These are phyloP conservation scores for Andrena cerasifolii DNA, from an alignment of 1,140 invertebrate genomes.

Conservation along the genomic window DNA sequence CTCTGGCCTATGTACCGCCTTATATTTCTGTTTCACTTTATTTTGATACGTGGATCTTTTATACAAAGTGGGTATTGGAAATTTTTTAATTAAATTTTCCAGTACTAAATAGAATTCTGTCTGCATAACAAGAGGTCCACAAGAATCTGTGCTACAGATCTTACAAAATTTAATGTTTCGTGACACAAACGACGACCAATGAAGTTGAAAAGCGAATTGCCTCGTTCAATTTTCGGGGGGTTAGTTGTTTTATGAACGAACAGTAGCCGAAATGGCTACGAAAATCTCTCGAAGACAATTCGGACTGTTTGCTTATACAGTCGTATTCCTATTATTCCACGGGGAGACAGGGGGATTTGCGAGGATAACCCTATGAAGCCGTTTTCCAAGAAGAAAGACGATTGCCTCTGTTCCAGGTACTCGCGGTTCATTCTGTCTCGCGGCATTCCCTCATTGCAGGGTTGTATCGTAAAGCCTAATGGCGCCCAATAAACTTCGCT, in stretches of 20 bases:
- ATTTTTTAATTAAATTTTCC: too few relatives aligned
- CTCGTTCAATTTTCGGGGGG: not conserved
- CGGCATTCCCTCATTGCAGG: not conserved
- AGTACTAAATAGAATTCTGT: too few relatives aligned
- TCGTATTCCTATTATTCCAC: not conserved
- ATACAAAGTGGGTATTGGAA: too few relatives aligned
- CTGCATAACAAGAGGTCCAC: too few relatives aligned
- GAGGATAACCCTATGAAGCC: slow-evolving; percentile 3
- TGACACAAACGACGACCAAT: too few relatives aligned
- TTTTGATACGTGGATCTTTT: too few relatives aligned
- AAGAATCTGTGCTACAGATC: too few relatives aligned
- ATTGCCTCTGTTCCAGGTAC: not conserved
- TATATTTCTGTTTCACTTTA: too few relatives aligned
- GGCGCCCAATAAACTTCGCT: slow-evolving; percentile 56
- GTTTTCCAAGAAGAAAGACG: not conserved
- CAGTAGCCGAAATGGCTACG: slow-evolving; percentile 1
- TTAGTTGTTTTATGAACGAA: not conserved
- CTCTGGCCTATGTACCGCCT: too few relatives aligned
- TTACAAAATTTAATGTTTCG: too few relatives aligned
- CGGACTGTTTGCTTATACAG: not conserved
- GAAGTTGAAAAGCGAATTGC: not conserved
- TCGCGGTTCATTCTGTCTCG: not conserved
- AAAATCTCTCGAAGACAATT: not conserved
- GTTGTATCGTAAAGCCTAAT: slow-evolving; percentile 54
- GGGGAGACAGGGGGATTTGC: not conserved